Conservation (phyloP, 2,113 vertebrate species). For the Mellivora capensis region DNA sequence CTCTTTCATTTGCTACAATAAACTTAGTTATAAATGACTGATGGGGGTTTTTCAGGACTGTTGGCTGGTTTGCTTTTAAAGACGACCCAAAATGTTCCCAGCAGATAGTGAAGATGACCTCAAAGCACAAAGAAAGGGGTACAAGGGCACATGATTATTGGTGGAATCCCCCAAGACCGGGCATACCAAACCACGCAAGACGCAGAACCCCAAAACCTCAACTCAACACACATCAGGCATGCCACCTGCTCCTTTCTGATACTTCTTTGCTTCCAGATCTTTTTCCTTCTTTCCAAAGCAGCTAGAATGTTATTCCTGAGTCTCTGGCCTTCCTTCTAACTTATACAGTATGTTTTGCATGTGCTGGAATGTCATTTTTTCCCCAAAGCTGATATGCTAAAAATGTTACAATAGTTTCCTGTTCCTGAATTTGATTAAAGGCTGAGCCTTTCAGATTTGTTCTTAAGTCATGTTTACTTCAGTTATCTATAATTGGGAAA, state of each 20-base stretch:
- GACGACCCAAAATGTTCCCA: not conserved
- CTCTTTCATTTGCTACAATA: not conserved
- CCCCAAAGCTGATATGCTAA: not conserved
- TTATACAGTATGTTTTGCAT: not conserved
- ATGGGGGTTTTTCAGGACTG: not conserved
- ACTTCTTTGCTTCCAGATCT: not conserved
- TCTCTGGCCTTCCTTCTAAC: not conserved
- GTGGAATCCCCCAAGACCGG: not conserved
- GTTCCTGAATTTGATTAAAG: not conserved
- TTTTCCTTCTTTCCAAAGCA: not conserved
- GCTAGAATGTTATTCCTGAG: not conserved
- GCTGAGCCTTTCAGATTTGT: not conserved
- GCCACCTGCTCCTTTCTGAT: not conserved
- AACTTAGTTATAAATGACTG: not conserved
- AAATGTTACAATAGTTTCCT: not conserved
- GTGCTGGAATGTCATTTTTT: not conserved
- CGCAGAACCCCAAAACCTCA: not conserved
- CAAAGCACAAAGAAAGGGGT: not conserved
- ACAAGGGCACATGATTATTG: not conserved
- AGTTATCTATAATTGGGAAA: not conserved
- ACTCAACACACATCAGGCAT: not conserved
- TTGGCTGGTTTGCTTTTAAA: not conserved
- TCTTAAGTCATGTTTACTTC: not conserved
- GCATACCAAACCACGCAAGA: not conserved
- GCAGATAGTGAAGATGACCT: not conserved